Base-by-base conservation (phyloP, 2,113 vertebrate species). In the Thamnophis sirtalis region DNA sequence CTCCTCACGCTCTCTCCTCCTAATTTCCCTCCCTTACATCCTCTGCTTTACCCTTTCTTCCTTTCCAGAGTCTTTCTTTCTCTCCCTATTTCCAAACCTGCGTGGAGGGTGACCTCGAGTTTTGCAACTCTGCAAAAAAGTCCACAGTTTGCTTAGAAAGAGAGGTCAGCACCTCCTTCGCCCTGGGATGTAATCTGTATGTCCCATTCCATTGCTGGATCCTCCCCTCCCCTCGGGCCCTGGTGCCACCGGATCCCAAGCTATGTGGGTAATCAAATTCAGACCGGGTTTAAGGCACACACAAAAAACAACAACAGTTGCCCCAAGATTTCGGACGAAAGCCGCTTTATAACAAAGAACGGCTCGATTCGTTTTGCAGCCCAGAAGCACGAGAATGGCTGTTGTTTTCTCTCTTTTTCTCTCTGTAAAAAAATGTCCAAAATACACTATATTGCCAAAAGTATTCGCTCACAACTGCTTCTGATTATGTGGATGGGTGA, bases 291-390 rank as follows among this genome's bases (percentile, higher is more conserved):
- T 3, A 50, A 58, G 86, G 43, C 86, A 68, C 43, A n/a, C 91
- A 48, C 85, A 48, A 48, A 89, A n/a, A 1, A 43, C 1, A 2
- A 43, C 1, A 2, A 4, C 5, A 15, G 10, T 50, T 48, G 15
- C 28, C 80, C 0, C 0, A 43, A 6, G 68, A 88, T 15, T 0
- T 54, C 88, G 0, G 26, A 8, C 55, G 73, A 48, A 17, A 84
- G 51, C 54, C 0, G 15, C 68, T 73, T 73, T 73, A 7, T 0
- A 43, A 13, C 0, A 55, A 87, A 53, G 7, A n/a, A 26, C 8
- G 0, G 0, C 0, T 38, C 3, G 5, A 80, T 38, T 48, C 0
- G 6, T 13, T 51, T n/a, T 33, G 38, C 68, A 0, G 63, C 26
- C 38, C 0, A 50, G 85, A 91, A 24, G 28, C 26, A 2, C 1